Evolutionary conservation across 2,888 invertebrate genomes (phyloP).

Genomic region (Amphipyra berbera): DNA sequence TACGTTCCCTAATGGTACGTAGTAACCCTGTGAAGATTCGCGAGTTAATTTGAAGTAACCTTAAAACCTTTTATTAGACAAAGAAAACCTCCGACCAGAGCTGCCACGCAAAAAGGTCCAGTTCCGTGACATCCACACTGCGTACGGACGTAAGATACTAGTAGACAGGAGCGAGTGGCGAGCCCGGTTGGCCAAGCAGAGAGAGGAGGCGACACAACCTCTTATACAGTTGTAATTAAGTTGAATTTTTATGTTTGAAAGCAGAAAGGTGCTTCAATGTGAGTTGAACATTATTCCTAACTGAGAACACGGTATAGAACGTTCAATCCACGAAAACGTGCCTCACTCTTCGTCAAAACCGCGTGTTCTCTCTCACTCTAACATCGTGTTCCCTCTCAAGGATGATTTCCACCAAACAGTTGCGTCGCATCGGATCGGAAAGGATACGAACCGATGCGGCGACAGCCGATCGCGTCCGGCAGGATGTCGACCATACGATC

Average conservation of each 20-base stretch:
- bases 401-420: no score
- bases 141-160: conserved; percentile 92
- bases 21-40: no score
- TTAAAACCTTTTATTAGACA: conserved; percentile 80
- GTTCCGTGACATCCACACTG: conserved; percentile 93
- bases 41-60: no score
- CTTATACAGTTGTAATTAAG: conserved; percentile 76
- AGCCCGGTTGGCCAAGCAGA: conserved; percentile 82
- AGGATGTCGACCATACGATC: no score
- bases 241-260: not conserved
- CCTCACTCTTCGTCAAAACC: no score
- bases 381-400: no score
- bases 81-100: conserved; percentile 81
- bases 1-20: no score
- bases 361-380: no score
- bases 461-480: no score
- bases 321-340: no score
- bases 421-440: no score
- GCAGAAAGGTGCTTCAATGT: not conserved
- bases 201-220: conserved; percentile 57
- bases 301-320: not conserved
- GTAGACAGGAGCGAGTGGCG: conserved; percentile 93
- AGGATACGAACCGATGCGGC: no score
- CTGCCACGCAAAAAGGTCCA: conserved; percentile 88
- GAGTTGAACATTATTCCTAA: conserved; percentile 1